A percentile compares a stretch with the other conserved stretches of the same genome.
Evolutionary conservation across 2,797 vertebrate genomes (phyloP).

Genomic region (Sitta carolinensis): DNA sequence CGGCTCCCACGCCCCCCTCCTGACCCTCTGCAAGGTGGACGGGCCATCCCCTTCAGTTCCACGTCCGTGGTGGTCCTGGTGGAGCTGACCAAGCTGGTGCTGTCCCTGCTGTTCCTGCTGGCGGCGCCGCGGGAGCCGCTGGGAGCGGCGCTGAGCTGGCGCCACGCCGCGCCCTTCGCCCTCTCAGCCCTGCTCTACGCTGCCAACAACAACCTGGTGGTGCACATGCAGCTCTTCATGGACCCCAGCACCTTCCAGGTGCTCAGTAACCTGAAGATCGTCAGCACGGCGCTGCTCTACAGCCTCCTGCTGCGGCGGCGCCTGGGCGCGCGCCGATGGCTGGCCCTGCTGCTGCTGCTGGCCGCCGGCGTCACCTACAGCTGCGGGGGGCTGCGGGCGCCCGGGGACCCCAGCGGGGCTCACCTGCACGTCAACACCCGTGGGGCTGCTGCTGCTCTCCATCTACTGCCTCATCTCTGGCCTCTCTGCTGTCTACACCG

Average conservation of each 20-base stretch:
- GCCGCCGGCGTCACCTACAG: slow-evolving; percentile 85
- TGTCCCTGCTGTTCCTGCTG: slow-evolving; percentile 81
- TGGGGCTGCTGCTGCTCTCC: slow-evolving; percentile 84
- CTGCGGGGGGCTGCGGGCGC: slow-evolving; percentile 78
- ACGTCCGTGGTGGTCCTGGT: slow-evolving; percentile 88
- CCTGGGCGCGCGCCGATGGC: slow-evolving; percentile 79
- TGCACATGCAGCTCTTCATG: slow-evolving; percentile 93
- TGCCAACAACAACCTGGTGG: slow-evolving; percentile 94
- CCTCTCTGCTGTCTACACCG: slow-evolving; percentile 90
- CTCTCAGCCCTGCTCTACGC: slow-evolving; percentile 90
- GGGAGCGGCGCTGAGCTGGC: slow-evolving; percentile 14
- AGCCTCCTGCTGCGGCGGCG: slow-evolving; percentile 82
- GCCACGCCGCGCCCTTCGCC: slow-evolving; percentile 80
- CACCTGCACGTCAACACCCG: slow-evolving; percentile 81
- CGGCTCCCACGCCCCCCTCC: slow-evolving; percentile 90
- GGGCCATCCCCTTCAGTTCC: slow-evolving; percentile 86
- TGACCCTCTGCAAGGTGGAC: slow-evolving; percentile 84
- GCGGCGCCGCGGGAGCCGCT: slow-evolving; percentile 33
- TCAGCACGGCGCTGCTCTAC: slow-evolving; percentile 88
- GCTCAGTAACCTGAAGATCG: slow-evolving; percentile 92
- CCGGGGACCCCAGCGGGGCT: neutral
- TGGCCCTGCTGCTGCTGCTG: slow-evolving; percentile 85
- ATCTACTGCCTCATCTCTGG: slow-evolving; percentile 89
- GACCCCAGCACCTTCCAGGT: slow-evolving; percentile 95
- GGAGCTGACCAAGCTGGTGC: slow-evolving; percentile 83